These are phyloP conservation scores for Agrochola circellaris DNA, from an alignment of 2,888 invertebrate species.

Conservation along the genomic window DNA sequence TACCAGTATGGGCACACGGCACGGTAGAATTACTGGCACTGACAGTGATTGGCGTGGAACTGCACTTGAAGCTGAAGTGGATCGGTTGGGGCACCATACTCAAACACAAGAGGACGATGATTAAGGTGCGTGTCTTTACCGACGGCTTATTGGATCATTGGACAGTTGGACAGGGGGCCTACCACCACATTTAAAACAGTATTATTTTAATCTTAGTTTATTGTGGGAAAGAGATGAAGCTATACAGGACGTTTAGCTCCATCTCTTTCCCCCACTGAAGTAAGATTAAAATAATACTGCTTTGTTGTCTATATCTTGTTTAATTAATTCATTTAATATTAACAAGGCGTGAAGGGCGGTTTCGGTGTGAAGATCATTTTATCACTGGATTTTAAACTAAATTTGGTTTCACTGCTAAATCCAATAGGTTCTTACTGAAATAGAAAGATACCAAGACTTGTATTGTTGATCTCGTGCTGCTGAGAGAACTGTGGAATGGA, in stretches of 20 bases:
- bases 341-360: not conserved
- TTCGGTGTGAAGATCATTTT: not conserved
- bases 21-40: constrained; percentile 95
- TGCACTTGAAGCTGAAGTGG: constrained; percentile 95
- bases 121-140: constrained; percentile 91
- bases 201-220: no score
- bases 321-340: not conserved
- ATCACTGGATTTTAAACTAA: no score
- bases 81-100: constrained; percentile 96
- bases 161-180: not conserved
- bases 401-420: not conserved
- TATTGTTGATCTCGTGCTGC: not conserved
- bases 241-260: no score
- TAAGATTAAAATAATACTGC: no score
- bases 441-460: no score
- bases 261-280: no score
- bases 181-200: no score
- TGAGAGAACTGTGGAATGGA: not conserved
- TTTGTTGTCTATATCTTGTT: constrained; percentile 8
- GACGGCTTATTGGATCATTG: constrained; percentile 7
- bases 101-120: constrained; percentile 95
- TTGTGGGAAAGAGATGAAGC: no score
- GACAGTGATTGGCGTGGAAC: constrained; percentile 94
- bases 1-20: constrained; percentile 95
- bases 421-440: not conserved